Percentiles rank a stretch among this genome's conserved stretches.
Evolutionary conservation across 2,888 invertebrate species (phyloP).

Genomic region (Uloborus plumipes): DNA sequence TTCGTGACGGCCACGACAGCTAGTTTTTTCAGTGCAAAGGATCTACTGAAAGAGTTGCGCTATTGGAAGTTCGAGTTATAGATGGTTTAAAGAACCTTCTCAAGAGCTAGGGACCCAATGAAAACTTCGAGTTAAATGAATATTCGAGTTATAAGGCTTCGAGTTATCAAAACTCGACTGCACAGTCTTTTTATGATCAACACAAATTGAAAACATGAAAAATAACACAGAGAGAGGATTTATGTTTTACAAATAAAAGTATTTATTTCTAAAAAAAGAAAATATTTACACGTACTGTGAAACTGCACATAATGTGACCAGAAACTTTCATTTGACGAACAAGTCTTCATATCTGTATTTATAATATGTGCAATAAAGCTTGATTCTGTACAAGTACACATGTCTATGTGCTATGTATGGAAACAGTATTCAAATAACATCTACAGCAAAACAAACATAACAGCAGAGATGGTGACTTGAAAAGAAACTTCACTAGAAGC

Average conservation of each 20-base stretch:
- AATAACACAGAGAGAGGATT: constrained; percentile 6
- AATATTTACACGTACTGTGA: constrained; percentile 54
- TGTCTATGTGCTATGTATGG: constrained; percentile 32
- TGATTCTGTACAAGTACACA: constrained; percentile 50
- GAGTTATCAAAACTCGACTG: too few relatives aligned
- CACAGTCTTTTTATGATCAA: too few relatives aligned
- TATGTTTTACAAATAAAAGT: constrained; percentile 61
- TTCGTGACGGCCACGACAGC: too few relatives aligned
- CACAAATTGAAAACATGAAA: not conserved
- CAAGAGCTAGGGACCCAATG: too few relatives aligned
- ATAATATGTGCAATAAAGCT: constrained; percentile 58
- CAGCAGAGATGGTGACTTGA: constrained; percentile 5
- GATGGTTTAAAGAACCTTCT: too few relatives aligned
- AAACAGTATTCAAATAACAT: constrained; percentile 24
- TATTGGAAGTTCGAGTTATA: too few relatives aligned
- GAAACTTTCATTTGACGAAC: constrained; percentile 50
- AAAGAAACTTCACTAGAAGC: not conserved
- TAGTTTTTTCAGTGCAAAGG: too few relatives aligned
- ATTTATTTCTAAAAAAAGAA: constrained; percentile 63
- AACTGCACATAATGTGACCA: constrained; percentile 57
- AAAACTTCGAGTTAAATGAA: too few relatives aligned
- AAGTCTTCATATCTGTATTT: constrained; percentile 51
- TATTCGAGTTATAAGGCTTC: too few relatives aligned
- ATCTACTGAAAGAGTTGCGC: too few relatives aligned
- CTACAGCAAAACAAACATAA: constrained; percentile 22